phyloP scores from a whole-genome alignment of 2,888 invertebrate genomes.

The Latrodectus hesperus region DNA sequence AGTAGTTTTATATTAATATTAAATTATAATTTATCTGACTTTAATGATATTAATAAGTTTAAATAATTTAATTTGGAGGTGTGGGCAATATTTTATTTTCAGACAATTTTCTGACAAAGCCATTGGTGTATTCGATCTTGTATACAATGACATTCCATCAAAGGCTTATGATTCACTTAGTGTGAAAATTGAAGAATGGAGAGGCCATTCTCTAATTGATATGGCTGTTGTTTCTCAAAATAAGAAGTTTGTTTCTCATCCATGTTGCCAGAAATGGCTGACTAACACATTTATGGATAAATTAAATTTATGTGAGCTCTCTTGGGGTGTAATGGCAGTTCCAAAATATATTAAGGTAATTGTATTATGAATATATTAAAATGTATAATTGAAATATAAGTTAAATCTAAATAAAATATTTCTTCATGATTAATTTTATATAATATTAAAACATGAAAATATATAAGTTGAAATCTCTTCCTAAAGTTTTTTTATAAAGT shows the following conservation, averaged over 20 bases:
- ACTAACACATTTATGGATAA: constrained; percentile 75
- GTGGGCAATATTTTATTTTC: neutral
- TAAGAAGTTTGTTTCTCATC: constrained; percentile 76
- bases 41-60: too few species aligned
- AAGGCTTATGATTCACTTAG: constrained; percentile 74
- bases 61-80: too few species aligned
- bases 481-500: neutral
- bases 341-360: constrained; percentile 74
- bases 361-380: neutral
- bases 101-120: constrained; percentile 72
- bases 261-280: constrained; percentile 77
- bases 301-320: constrained; percentile 74
- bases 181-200: constrained; percentile 74
- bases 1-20: too few species aligned
- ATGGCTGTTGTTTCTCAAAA: constrained; percentile 75
- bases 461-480: neutral
- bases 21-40: too few species aligned
- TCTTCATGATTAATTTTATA: neutral
- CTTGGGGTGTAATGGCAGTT: constrained; percentile 73
- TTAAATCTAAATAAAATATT: neutral
- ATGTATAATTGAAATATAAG: constrained; percentile 18
- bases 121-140: constrained; percentile 73
- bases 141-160: constrained; percentile 73
- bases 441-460: neutral
- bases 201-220: constrained; percentile 74